Percentiles rank a stretch among this genome's conserved stretches.
Evolutionary conservation across 1,140 invertebrate genomes (phyloP).

Genomic region (Eupristina koningsbergeri): DNA sequence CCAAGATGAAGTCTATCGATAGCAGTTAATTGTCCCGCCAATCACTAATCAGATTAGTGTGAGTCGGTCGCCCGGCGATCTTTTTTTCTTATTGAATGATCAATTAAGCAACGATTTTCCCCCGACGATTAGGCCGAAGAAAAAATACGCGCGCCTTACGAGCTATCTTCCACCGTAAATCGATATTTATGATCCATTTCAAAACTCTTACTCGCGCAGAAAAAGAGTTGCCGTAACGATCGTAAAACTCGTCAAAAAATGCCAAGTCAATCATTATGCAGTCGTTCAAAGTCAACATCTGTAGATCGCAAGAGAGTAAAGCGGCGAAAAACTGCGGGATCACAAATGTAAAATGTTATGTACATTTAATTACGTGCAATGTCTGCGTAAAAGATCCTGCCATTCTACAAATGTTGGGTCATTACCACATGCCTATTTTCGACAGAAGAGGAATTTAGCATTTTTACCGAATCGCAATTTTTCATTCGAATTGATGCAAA

Average conservation of each 20-base stretch:
- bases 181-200: slow-evolving; percentile 20
- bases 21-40: slow-evolving; percentile 50
- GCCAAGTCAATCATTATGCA: slow-evolving; percentile 9
- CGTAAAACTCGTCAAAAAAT: slow-evolving; percentile 2
- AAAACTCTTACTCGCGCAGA: slow-evolving; percentile 15
- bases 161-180: background rate
- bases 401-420: too few species aligned
- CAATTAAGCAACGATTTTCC: slow-evolving; percentile 40
- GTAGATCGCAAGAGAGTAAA: background rate
- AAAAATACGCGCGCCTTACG: background rate
- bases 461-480: too few species aligned
- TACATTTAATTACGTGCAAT: too few species aligned
- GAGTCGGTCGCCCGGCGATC: background rate
- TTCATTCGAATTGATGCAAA: too few species aligned
- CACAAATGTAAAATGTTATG: background rate
- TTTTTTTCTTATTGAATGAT: slow-evolving; percentile 37
- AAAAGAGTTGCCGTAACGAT: background rate
- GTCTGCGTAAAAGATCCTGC: too few species aligned
- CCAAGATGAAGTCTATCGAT: slow-evolving; percentile 35
- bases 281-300: background rate
- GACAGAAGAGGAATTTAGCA: too few species aligned
- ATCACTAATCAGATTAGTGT: slow-evolving; percentile 42
- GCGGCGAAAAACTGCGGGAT: too few species aligned
- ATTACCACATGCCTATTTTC: too few species aligned
- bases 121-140: background rate